Evolutionary conservation across 2,113 vertebrate genomes (phyloP), one percentile per base, ranked within the genome.

Genomic region (Danionella cerebrum): DNA sequence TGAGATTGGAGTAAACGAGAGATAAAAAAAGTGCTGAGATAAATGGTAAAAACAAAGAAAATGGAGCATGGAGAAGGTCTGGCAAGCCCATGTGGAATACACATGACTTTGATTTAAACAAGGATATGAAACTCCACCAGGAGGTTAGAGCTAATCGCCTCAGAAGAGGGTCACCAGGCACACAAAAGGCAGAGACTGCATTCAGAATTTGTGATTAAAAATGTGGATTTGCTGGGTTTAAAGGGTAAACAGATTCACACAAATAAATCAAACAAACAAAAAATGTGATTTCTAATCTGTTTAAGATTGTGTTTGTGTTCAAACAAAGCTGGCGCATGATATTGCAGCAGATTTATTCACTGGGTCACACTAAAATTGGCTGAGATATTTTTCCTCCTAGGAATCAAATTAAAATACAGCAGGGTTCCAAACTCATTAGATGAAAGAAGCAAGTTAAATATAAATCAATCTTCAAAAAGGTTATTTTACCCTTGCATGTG

Each of bases 71-170:
- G 29, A 55, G 51, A 29, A 54, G 44, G 53, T 38, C 51, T 42
- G 41, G 58, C 51, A 47, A 63, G 19, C 60, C 48, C 25, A 54
- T 54, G 51, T 64, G 53, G 60, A 58, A 54, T 62, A 63, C 65
- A 67, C 69, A 65, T 64, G 36, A 74, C 38, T 31, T 48, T 38
- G 41, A 67, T 63, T 55, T 60, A 11, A 58, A 71, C 11, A 27
- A 16, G 57, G 62, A 71, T 33, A 65, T 64, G 29, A 12, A 12
- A 31, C 60, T 64, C 29, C 10, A 36, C 35, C 22, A 22, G 18
- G 57, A 69, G 51, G 35, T 57, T 12, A 38, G 29, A 50, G 44
- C 44, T 24, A 36, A 58, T 55, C 51, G 42, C 42, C 47, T 57
- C 18, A 47, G 65, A 24, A 47, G 42, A 67, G 65, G 42, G 52